These are phyloP conservation scores for Micropoecilia bifurca DNA, from an alignment of 2,797 vertebrate genomes.

Conservation along the genomic window DNA sequence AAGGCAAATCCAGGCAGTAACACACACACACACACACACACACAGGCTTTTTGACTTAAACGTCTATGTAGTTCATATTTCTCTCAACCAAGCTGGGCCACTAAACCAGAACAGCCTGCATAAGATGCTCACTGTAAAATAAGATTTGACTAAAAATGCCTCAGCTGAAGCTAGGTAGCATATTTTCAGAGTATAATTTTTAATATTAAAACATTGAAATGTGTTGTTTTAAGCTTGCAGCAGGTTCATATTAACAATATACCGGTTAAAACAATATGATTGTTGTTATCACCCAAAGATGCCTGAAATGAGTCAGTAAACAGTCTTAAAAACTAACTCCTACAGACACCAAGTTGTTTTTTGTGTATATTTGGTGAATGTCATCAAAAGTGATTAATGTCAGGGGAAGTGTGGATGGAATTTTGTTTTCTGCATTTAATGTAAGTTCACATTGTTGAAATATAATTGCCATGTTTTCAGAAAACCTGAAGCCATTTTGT, in stretches of 20 bases:
- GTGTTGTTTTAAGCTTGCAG: too few species aligned
- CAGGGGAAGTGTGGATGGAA: not conserved
- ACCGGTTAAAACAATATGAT: not conserved
- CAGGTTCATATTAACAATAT: not conserved
- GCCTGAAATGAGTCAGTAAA: not conserved
- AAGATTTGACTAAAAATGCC: not conserved
- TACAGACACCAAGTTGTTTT: slow-evolving; percentile 1
- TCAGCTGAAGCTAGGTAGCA: not conserved
- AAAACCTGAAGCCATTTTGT: not conserved
- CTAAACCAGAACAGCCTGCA: not conserved
- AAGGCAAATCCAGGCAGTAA: slow-evolving; percentile 10
- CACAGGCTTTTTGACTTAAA: not conserved
- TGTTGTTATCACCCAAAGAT: not conserved
- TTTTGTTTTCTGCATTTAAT: not conserved
- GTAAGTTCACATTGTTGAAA: not conserved
- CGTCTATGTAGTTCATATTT: not conserved
- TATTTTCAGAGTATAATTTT: too few species aligned
- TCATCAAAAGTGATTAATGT: not conserved
- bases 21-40: not conserved
- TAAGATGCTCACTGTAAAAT: not conserved
- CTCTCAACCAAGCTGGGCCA: not conserved
- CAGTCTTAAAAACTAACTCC: not conserved
- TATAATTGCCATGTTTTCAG: not conserved
- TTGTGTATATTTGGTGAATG: not conserved
- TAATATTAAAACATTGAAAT: not conserved